Conservation (phyloP, 2,113 vertebrate species). For the Halichoerus grypus region DNA sequence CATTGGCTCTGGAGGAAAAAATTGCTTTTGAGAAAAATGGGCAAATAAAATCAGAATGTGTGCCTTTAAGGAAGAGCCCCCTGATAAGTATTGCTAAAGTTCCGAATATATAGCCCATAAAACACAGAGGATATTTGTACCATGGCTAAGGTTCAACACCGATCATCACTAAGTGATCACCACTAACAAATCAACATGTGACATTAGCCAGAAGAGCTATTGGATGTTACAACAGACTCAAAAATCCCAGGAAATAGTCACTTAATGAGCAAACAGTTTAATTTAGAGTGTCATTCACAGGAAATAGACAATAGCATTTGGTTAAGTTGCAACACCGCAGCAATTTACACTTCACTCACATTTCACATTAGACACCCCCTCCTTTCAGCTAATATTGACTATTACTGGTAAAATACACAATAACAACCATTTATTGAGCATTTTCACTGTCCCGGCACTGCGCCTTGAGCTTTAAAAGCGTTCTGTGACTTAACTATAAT, state of each 20-base stretch:
- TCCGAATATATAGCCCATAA: background rate
- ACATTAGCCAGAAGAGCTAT: background rate
- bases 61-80: slow-evolving; percentile 22
- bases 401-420: background rate
- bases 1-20: background rate
- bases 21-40: slow-evolving; percentile 68
- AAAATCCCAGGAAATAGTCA: slow-evolving; percentile 53
- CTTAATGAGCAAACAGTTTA: slow-evolving; percentile 60
- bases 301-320: slow-evolving; percentile 43
- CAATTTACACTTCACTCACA: slow-evolving; percentile 35
- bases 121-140: background rate
- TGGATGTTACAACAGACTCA: slow-evolving; percentile 45
- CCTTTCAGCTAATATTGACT: background rate
- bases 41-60: slow-evolving; percentile 57
- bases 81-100: background rate
- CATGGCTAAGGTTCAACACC: background rate
- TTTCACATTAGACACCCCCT: background rate
- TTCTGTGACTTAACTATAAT: background rate
- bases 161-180: slow-evolving; percentile 35
- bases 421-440: background rate
- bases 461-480: slow-evolving; percentile 3
- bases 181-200: slow-evolving; percentile 50
- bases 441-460: background rate
- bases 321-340: slow-evolving; percentile 6
- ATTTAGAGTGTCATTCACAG: slow-evolving; percentile 44